These are phyloP conservation scores for Alexandromys fortis DNA, from an alignment of 2,113 vertebrate genomes.

Conservation along the genomic window DNA sequence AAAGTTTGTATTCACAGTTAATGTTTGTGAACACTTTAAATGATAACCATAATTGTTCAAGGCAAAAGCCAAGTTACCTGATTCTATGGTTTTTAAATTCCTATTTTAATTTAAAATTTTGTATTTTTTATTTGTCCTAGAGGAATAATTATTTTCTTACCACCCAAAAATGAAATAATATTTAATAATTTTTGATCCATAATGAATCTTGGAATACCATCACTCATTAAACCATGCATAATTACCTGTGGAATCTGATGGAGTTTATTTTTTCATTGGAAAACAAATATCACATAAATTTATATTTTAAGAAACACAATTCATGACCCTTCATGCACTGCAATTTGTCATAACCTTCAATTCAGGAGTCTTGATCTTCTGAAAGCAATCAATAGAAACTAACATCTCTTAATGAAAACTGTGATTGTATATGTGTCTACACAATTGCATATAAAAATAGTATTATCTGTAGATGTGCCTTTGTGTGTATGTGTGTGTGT, in stretches of 20 bases:
- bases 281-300: neutral
- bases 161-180: neutral
- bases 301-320: neutral
- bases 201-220: neutral
- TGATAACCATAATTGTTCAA: neutral
- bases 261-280: neutral
- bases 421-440: neutral
- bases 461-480: neutral
- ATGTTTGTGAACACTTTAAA: neutral
- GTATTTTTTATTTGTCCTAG: neutral
- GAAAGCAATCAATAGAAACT: neutral
- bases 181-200: neutral
- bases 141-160: neutral
- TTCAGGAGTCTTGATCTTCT: neutral
- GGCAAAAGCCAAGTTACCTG: neutral
- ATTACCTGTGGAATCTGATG: neutral
- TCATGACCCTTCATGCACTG: neutral
- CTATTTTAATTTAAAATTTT: neutral
- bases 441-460: neutral
- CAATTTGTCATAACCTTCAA: neutral
- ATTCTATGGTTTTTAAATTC: neutral
- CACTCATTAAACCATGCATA: neutral
- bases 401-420: neutral
- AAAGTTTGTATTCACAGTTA: neutral
- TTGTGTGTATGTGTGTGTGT: neutral